Evolutionary conservation across 2,797 vertebrate genomes (phyloP).

Genomic region (Xerus rutilus): DNA sequence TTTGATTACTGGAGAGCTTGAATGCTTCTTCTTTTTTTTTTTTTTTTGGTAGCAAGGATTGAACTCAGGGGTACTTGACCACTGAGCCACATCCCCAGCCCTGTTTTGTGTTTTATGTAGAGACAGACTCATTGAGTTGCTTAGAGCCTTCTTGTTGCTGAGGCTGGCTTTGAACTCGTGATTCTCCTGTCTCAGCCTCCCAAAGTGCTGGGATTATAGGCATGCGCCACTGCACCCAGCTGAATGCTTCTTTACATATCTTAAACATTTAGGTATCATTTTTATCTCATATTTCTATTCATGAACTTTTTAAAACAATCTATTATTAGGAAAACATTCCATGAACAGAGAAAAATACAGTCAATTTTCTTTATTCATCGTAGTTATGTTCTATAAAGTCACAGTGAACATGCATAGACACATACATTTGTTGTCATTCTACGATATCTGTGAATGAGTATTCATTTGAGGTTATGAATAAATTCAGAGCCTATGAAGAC

Average conservation of each 20-base stretch:
- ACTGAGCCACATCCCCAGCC: too few species aligned
- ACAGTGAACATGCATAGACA: background rate
- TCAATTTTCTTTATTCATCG: background rate
- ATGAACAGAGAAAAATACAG: background rate
- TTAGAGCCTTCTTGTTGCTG: too few species aligned
- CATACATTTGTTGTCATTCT: background rate
- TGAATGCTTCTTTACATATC: background rate
- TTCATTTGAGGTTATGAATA: background rate
- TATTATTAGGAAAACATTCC: background rate
- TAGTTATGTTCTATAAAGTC: background rate
- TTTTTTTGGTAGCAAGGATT: too few species aligned
- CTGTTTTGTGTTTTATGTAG: too few species aligned
- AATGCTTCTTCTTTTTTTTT: background rate
- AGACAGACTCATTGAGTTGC: too few species aligned
- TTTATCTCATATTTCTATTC: slow-evolving; percentile 33
- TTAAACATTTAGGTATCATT: background rate
- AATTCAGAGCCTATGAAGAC: background rate
- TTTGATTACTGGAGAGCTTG: background rate
- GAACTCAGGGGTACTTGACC: too few species aligned
- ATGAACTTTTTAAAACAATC: background rate
- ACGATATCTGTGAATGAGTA: background rate
- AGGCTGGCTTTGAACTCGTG: too few species aligned
- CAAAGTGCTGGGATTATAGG: too few species aligned
- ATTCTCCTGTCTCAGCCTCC: too few species aligned
- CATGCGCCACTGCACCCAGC: too few species aligned